Conservation (phyloP, 2,113 vertebrate species). For the Pagrus major region DNA sequence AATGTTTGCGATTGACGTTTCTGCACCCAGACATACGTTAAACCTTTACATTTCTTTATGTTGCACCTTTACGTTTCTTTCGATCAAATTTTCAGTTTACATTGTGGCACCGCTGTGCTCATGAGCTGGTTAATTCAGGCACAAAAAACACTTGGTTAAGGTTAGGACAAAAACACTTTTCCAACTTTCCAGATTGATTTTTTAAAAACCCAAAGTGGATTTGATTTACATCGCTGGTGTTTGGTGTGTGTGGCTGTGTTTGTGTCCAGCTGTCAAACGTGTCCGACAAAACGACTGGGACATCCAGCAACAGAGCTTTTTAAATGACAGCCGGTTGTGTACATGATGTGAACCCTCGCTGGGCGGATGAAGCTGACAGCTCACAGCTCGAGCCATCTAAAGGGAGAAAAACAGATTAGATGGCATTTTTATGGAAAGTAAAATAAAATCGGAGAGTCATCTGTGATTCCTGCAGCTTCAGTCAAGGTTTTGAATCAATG, state of each 20-base stretch:
- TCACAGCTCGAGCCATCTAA: neutral
- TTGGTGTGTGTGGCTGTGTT: neutral
- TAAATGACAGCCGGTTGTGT: constrained; percentile 15
- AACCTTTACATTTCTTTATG: no score
- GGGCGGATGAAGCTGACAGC: constrained; percentile 20
- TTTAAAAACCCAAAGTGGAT: neutral
- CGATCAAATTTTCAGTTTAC: no score
- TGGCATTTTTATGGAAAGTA: neutral
- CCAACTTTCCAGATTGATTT: neutral
- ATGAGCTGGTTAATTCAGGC: no score
- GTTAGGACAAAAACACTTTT: no score
- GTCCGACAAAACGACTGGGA: constrained; percentile 31
- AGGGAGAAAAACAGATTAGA: neutral
- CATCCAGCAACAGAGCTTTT: neutral
- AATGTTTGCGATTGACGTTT: no score
- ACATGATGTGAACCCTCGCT: constrained; percentile 30
- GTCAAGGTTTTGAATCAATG: neutral
- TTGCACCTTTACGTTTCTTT: no score
- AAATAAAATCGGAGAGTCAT: neutral
- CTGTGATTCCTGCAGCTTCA: neutral
- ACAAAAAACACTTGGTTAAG: no score
- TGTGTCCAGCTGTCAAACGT: constrained; percentile 13
- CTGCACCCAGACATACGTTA: no score
- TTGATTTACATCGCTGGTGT: neutral
- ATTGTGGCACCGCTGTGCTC: no score